A percentile compares a stretch with the other conserved stretches of the same genome.
phyloP scores from a whole-genome alignment of 2,113 vertebrate species.

The Aptenodytes patagonicus region DNA sequence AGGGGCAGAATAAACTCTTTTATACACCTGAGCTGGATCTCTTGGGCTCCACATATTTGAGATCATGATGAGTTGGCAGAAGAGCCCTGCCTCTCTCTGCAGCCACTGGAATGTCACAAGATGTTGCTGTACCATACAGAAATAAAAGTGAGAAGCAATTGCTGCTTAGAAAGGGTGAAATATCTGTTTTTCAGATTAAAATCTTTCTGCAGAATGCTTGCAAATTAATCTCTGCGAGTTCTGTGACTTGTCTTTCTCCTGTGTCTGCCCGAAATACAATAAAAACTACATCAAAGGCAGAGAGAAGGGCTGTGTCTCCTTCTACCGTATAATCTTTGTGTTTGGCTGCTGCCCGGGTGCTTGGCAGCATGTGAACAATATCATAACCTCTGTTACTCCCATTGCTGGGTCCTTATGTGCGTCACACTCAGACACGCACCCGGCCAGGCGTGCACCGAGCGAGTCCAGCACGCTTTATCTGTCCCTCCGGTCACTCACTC shows the following conservation, averaged over 20 bases:
- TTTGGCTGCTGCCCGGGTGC: not conserved
- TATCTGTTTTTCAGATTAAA: not conserved
- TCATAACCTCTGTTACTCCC: not conserved
- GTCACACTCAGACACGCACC: not conserved
- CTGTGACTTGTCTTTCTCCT: not conserved
- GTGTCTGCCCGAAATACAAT: not conserved
- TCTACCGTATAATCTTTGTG: not conserved
- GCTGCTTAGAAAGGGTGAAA: not conserved
- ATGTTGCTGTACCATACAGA: not conserved
- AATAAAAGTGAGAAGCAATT: not conserved
- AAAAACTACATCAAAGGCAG: not conserved
- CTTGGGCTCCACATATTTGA: not conserved
- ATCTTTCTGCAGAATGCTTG: not conserved
- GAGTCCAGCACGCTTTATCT: accelerated
- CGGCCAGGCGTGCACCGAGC: not conserved
- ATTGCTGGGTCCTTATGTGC: accelerated
- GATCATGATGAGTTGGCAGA: not conserved
- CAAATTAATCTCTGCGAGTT: not conserved
- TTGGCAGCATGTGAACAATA: not conserved
- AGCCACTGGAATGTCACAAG: not conserved
- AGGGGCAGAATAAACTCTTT: not conserved
- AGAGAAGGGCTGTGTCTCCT: not conserved
- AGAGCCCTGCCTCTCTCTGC: not conserved
- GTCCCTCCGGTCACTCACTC: not conserved
- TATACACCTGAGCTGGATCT: not conserved